phyloP scores from a whole-genome alignment of 2,888 invertebrate genomes.

The Drosophila atroscutellata region DNA sequence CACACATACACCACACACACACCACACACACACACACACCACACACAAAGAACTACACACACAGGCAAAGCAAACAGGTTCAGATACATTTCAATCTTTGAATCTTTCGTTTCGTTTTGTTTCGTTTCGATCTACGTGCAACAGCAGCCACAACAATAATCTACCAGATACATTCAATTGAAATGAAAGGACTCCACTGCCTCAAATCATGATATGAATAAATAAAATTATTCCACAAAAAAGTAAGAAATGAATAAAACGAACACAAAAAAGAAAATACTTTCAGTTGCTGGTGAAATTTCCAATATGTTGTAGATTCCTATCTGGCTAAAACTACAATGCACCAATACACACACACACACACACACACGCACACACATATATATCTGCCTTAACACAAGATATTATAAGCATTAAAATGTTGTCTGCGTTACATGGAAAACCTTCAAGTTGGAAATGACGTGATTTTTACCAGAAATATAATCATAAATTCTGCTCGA shows the following conservation, averaged over 20 bases:
- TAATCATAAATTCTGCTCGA: background rate
- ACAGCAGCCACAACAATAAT: constrained; percentile 38
- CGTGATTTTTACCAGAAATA: background rate
- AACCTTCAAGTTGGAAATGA: background rate
- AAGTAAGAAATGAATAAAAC: constrained; percentile 1
- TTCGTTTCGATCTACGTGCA: constrained; percentile 56
- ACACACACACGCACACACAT: background rate
- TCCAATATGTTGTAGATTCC: constrained; percentile 3
- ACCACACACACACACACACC: background rate
- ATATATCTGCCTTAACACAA: background rate
- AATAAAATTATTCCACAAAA: constrained; percentile 48
- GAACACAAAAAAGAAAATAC: background rate
- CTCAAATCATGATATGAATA: constrained; percentile 72
- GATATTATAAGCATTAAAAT: background rate
- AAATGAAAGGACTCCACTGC: constrained; percentile 66
- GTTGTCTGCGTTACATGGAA: background rate
- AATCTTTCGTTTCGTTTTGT: constrained; percentile 57
- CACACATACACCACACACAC: constrained; percentile 1
- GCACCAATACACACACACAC: background rate
- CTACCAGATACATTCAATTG: constrained; percentile 73
- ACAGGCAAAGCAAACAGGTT: constrained; percentile 38
- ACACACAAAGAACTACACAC: constrained; percentile 7
- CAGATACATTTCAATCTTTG: constrained; percentile 76
- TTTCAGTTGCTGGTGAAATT: constrained; percentile 51
- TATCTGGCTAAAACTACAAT: constrained; percentile 6